phyloP scores from a whole-genome alignment of 2,113 vertebrate genomes.

The Illadopsis cleaveri region DNA sequence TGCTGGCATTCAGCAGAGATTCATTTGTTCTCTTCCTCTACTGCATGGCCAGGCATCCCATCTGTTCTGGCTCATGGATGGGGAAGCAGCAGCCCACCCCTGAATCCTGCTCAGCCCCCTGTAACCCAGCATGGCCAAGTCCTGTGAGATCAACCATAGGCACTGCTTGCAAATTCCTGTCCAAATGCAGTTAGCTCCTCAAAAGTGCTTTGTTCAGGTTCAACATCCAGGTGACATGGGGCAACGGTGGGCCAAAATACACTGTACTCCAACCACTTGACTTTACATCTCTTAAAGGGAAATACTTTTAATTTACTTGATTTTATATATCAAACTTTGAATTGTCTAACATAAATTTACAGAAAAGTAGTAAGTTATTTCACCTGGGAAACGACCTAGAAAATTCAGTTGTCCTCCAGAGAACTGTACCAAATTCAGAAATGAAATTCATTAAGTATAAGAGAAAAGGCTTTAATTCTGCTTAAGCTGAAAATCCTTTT shows the following conservation, averaged over 20 bases:
- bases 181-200: not conserved
- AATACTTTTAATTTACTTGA: not conserved
- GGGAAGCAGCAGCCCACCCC: not conserved
- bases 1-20: not conserved
- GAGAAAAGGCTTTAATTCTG: not conserved
- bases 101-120: not conserved
- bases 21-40: not conserved
- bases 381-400: constrained; percentile 48
- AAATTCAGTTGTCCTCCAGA: constrained; percentile 32
- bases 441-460: not conserved
- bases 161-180: not conserved
- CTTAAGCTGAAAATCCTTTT: not conserved
- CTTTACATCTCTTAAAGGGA: not conserved
- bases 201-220: not conserved
- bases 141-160: not conserved
- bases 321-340: not conserved
- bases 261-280: not conserved
- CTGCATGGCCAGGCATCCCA: not conserved
- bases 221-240: not conserved
- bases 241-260: not conserved
- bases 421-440: constrained; percentile 14
- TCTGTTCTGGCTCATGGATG: not conserved
- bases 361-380: not conserved
- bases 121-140: not conserved
- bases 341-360: not conserved